phyloP scores from a whole-genome alignment of 23 tunicate genomes.

The Botrylloides violaceus region DNA sequence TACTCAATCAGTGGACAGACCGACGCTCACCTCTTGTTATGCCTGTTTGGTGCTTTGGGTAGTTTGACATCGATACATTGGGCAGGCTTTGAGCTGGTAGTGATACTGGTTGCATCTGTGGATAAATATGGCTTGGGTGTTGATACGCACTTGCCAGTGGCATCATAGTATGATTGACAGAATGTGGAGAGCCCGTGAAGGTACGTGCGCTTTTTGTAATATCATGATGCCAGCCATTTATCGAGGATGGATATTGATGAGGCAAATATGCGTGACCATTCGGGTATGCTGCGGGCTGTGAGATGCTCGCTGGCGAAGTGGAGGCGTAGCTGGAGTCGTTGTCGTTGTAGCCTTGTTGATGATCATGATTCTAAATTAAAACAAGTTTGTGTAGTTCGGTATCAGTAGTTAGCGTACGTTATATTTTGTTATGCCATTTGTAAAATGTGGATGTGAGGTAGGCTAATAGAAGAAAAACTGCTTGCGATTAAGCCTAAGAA shows the following conservation, averaged over 20 bases:
- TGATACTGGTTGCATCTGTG: background rate
- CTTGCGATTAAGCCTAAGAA: too few species aligned
- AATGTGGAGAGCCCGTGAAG: background rate
- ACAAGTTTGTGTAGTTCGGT: too few species aligned
- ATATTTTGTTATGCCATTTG: too few species aligned
- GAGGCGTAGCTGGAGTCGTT: background rate
- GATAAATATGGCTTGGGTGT: conserved; percentile 4
- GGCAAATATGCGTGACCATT: conserved; percentile 23
- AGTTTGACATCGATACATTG: background rate
- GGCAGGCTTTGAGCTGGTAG: background rate
- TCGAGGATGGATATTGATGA: conserved; percentile 16
- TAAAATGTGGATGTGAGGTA: too few species aligned
- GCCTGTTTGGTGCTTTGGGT: background rate
- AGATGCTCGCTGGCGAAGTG: background rate
- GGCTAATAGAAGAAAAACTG: too few species aligned
- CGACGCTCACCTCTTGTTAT: background rate
- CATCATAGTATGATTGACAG: conserved; percentile 2
- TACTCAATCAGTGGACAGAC: background rate
- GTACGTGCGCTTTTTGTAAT: background rate
- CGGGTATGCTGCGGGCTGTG: background rate
- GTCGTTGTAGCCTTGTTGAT: background rate
- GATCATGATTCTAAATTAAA: background rate
- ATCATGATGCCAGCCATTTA: conserved; percentile 19
- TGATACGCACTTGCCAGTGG: conserved; percentile 1
- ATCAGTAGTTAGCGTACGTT: too few species aligned